phyloP scores from a whole-genome alignment of 2,888 invertebrate genomes.

The Cataglyphis rosenhaueri region DNA sequence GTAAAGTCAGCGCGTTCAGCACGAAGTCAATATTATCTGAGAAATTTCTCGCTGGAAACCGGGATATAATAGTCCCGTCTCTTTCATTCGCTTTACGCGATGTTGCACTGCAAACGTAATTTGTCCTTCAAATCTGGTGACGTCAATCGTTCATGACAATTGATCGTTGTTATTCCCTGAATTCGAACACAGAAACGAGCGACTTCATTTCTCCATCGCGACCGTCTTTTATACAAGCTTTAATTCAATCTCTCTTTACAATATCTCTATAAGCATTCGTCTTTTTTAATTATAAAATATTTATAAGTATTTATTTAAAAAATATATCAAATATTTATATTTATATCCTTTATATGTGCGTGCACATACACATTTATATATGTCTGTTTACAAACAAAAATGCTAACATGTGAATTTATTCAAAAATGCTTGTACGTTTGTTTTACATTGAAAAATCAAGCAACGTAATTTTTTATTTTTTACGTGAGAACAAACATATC shows the following conservation, averaged over 20 bases:
- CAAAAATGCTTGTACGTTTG: neutral
- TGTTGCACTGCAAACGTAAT: conserved; percentile 49
- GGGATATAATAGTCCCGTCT: conserved; percentile 61
- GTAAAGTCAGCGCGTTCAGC: conserved; percentile 62
- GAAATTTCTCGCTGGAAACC: conserved; percentile 64
- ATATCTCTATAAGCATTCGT: neutral
- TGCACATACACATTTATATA: neutral
- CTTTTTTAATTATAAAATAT: neutral
- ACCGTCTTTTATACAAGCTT: conserved; percentile 5
- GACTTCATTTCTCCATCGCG: conserved; percentile 11
- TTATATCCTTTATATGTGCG: neutral
- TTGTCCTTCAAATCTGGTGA: conserved; percentile 44
- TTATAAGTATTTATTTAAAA: neutral
- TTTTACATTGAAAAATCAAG: conserved; percentile 17
- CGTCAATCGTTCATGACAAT: conserved; percentile 37
- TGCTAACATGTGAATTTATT: neutral
- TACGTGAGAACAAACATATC: neutral
- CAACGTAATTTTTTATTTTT: neutral
- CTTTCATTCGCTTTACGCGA: conserved; percentile 54
- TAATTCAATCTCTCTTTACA: neutral
- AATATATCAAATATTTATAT: conserved; percentile 6
- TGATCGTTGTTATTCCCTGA: conserved; percentile 28
- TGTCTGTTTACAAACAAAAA: neutral
- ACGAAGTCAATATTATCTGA: conserved; percentile 69
- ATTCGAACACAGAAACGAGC: conserved; percentile 11